Conservation (phyloP, 2,797 vertebrate genomes). For the Naso thynnoides region DNA sequence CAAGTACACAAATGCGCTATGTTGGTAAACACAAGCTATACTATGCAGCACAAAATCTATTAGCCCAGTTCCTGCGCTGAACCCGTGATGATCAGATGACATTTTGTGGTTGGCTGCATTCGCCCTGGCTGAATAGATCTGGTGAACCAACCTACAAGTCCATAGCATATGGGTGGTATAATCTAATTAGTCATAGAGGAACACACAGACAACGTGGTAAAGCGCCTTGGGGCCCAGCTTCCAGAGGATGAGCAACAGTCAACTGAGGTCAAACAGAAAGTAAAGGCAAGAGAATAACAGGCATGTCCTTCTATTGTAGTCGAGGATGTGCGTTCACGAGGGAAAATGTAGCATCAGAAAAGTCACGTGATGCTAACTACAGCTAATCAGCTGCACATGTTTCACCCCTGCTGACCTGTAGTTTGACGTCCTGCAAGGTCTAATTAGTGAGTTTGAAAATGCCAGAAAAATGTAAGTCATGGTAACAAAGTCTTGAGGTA, state of each 20-base stretch:
- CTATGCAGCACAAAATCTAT: constrained; percentile 9
- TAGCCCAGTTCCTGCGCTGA: constrained; percentile 19
- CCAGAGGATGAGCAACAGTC: constrained; percentile 44
- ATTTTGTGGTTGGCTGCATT: constrained; percentile 47
- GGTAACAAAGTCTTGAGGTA: not conserved
- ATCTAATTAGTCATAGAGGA: constrained; percentile 68
- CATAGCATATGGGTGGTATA: constrained; percentile 59
- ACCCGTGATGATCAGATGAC: constrained; percentile 56
- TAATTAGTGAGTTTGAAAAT: not conserved
- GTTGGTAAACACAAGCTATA: constrained; percentile 32
- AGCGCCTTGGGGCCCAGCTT: constrained; percentile 22
- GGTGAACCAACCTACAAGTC: constrained; percentile 31
- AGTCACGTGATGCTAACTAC: not conserved
- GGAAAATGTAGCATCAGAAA: not conserved
- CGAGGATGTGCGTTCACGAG: not conserved
- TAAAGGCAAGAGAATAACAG: constrained; percentile 22
- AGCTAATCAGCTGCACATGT: constrained; percentile 18
- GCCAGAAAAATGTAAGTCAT: constrained; percentile 6
- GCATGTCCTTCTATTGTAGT: not conserved
- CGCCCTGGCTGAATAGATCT: constrained; percentile 31
- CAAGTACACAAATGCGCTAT: constrained; percentile 9
- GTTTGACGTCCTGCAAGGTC: not conserved
- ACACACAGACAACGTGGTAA: constrained; percentile 33
- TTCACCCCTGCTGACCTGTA: not conserved
- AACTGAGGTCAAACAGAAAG: constrained; percentile 48